These are phyloP conservation scores for Cephalophus harveyi DNA, from an alignment of 2,113 vertebrate species.

Conservation along the genomic window DNA sequence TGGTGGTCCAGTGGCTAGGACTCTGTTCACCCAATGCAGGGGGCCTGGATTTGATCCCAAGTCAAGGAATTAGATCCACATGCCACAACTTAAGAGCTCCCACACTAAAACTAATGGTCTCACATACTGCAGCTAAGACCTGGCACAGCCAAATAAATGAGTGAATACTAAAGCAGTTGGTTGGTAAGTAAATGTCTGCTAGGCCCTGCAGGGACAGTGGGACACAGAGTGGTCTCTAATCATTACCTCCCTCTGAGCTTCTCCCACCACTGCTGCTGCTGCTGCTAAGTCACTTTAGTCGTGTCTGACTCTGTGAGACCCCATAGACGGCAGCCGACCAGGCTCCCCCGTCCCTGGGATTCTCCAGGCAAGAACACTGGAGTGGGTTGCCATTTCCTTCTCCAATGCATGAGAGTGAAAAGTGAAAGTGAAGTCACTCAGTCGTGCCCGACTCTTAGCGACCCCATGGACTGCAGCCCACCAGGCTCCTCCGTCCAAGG, in stretches of 20 bases:
- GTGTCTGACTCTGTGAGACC: rapidly evolving
- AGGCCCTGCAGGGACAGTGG: background rate
- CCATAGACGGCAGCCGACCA: too few species aligned
- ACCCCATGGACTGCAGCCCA: too few species aligned
- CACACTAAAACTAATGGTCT: background rate
- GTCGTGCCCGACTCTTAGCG: too few species aligned
- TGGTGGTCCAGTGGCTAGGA: background rate
- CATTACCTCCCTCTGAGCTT: background rate
- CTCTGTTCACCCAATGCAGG: background rate
- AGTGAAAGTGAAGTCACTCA: too few species aligned
- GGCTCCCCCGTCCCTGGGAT: too few species aligned
- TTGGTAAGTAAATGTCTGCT: background rate
- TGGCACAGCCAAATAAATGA: background rate
- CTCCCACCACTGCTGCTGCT: background rate
- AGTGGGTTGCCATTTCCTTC: too few species aligned
- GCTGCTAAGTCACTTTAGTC: too few species aligned
- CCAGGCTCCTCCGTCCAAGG: too few species aligned
- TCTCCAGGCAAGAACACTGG: too few species aligned
- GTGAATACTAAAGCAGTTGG: background rate
- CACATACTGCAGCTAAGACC: background rate
- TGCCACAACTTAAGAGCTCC: background rate
- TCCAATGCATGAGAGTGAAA: too few species aligned
- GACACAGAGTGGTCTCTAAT: background rate
- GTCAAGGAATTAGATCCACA: background rate
- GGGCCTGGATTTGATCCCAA: background rate